Evolutionary conservation across 2,797 vertebrate genomes (phyloP), one percentile per base, ranked within the genome.

Genomic region (Eulemur albifrons): DNA sequence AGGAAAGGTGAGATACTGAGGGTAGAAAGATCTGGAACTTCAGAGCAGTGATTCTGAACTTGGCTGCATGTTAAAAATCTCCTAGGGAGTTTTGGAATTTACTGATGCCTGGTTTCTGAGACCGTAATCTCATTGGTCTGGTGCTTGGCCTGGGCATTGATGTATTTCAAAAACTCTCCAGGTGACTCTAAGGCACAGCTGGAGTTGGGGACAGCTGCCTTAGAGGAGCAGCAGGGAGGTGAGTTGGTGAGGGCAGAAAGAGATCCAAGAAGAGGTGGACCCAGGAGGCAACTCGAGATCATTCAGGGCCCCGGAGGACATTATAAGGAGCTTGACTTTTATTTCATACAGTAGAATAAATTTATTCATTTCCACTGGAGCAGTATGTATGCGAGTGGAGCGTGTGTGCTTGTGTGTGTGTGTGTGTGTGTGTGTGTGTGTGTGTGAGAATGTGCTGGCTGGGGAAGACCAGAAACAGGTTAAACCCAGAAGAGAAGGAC

Each of bases 1-100:
- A 13, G 0, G 30, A 21, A 40, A 9, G 18, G 15, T 18, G 48
- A 23, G 32, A 17, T 2, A 5, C 12, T 0, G 27, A 40, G 50
- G 30, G 38, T 48, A 20, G 76, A 38, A 43, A 76, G 38, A 15
- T 61, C 61, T 23, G 6, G 69, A 48, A 81, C 13, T 82, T 92
- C 35, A 18, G 40, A 50, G 40, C 4, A 0, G 20, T 30, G 17
- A 18, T 67, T 27, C 48, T 82, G 67, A 23, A 15, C 61, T 15
- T 61, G 25, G 14, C 35, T 48, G 21, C 21, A 35, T 13, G 48
- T 12, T 43, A 73, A 40, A 52, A 45, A 23, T 90, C 65, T 14
- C 43, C 4, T 1, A 7, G 48, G 7, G 17, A 61, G 54, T 4
- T 63, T 67, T 40, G 32, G 92, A 61, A 77, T 35, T 70, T 9